Percentiles rank a stretch among this genome's conserved stretches.
Evolutionary conservation across 2,113 vertebrate species (phyloP).

Genomic region (Colistium nudipinnis): DNA sequence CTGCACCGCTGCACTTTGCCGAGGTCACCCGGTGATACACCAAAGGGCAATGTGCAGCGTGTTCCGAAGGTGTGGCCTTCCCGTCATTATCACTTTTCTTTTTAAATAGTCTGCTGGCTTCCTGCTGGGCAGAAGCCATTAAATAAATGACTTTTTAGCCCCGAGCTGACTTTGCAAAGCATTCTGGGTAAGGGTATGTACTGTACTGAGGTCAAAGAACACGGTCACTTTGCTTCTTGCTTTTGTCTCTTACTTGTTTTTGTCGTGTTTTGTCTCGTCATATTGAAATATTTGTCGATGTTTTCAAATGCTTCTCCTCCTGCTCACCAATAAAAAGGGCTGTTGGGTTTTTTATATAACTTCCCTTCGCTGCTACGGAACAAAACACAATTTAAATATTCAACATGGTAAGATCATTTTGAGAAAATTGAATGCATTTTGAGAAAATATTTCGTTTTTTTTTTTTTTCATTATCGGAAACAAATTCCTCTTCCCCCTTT

Average conservation of each 20-base stretch:
- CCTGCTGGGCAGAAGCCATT: conserved; percentile 79
- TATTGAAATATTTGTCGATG: conserved; percentile 21
- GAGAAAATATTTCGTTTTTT: too few relatives aligned
- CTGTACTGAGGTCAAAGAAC: conserved; percentile 67
- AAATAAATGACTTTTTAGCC: conserved; percentile 81
- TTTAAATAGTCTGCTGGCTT: conserved; percentile 72
- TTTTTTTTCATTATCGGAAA: too few relatives aligned
- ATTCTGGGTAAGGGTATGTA: conserved; percentile 63
- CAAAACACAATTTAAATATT: too few relatives aligned
- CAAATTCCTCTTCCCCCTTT: not conserved
- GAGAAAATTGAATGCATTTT: too few relatives aligned
- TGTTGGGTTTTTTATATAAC: too few relatives aligned
- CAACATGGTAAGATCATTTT: too few relatives aligned
- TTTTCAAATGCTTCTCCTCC: too few relatives aligned
- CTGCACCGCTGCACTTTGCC: conserved; percentile 22
- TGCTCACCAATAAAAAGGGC: too few relatives aligned
- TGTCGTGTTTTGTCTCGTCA: not conserved
- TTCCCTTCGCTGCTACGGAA: too few relatives aligned
- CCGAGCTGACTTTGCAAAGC: conserved; percentile 76
- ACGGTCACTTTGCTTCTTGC: conserved; percentile 75
- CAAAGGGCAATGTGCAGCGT: conserved; percentile 24
- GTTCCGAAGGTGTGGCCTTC: conserved; percentile 59
- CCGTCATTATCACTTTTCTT: conserved; percentile 58
- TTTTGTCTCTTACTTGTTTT: conserved; percentile 13
- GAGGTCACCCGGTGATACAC: conserved; percentile 51